phyloP scores from a whole-genome alignment of 37 sponge, comb jelly and placozoan genomes.

The Ianthella basta region DNA sequence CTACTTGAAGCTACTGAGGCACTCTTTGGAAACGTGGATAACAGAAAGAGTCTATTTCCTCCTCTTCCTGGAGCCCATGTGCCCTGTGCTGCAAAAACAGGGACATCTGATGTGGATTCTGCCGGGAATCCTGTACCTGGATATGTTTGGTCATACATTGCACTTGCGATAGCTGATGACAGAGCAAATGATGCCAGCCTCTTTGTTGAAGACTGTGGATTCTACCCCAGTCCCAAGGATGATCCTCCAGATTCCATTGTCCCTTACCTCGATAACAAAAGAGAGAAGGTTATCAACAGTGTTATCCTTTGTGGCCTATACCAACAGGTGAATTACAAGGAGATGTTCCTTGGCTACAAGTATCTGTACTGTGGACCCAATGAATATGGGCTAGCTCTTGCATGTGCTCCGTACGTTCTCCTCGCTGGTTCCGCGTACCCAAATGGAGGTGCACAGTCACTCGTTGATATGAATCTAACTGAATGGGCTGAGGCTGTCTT shows the following conservation, averaged over 20 bases:
- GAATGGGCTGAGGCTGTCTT: conserved; percentile 14
- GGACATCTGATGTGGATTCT: not conserved
- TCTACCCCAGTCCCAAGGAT: not conserved
- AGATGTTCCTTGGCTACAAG: conserved; percentile 18
- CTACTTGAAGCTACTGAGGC: conserved; percentile 27
- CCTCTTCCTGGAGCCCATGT: conserved; percentile 34
- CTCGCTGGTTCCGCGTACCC: conserved; percentile 16
- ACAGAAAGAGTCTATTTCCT: conserved; percentile 33
- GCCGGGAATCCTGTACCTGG: not conserved
- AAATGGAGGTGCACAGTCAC: not conserved
- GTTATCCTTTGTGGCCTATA: not conserved
- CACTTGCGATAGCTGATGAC: conserved; percentile 25
- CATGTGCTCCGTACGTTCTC: conserved; percentile 19
- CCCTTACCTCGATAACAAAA: not conserved
- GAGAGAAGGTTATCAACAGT: not conserved
- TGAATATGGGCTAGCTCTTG: conserved; percentile 11
- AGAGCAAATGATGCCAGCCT: conserved; percentile 15
- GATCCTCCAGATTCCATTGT: not conserved
- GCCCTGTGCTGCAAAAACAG: conserved; percentile 21
- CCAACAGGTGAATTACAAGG: conserved; percentile 1
- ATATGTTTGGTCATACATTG: conserved; percentile 29
- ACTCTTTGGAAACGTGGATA: conserved; percentile 33
- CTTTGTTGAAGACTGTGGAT: conserved; percentile 44
- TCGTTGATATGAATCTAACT: not conserved
- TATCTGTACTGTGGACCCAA: not conserved